Evolutionary conservation across 2,888 invertebrate species (phyloP), one percentile per base, ranked within the genome.

Genomic region (Phalangium opilio): DNA sequence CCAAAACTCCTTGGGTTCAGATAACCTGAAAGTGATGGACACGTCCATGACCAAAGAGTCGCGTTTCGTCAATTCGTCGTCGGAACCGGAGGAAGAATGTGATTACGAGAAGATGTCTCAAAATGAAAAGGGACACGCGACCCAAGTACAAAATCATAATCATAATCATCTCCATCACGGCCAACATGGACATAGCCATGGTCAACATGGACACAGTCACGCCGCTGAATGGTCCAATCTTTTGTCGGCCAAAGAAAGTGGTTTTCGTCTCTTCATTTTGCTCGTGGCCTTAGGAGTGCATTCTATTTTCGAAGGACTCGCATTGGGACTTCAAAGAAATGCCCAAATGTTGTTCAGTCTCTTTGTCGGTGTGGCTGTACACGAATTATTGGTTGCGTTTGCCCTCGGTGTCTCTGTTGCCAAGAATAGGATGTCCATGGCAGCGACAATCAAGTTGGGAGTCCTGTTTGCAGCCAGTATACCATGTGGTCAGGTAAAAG

Each of bases 271-370:
- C 19, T 49, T 59, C n/a, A 50, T 63, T n/a, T 51, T 63, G 12
- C 45, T 63, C 38, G 38, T 59, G 7, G 61, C 63, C 4, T 50
- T 63, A 12, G 58, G 61, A 11, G 50, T 61, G 2, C 63, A 63
- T 53, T 60, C 61, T 11, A 36, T 62, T 15, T 63, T 63, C 47
- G 63, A 63, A 50, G 63, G 63, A n/a, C 50, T 64, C 45, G 62
- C 64, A 10, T 47, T 64, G 3, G 64, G 64, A 1, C 55, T 64
- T 15, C 61, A 62, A 52, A 52, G 54, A 10, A 52, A 56, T 19
- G 42, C 57, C 10, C 44, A 49, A 18, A 50, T 50, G 7, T 50
- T 58, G 2, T 21, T 57, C 12, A 59, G 57, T 40, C 50, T 63
- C 39, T 57, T 58, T 19, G 41, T 59, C 17, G 61, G 60, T 1